Base-by-base conservation (phyloP, 2,888 invertebrate species). In the Blera fallax region DNA sequence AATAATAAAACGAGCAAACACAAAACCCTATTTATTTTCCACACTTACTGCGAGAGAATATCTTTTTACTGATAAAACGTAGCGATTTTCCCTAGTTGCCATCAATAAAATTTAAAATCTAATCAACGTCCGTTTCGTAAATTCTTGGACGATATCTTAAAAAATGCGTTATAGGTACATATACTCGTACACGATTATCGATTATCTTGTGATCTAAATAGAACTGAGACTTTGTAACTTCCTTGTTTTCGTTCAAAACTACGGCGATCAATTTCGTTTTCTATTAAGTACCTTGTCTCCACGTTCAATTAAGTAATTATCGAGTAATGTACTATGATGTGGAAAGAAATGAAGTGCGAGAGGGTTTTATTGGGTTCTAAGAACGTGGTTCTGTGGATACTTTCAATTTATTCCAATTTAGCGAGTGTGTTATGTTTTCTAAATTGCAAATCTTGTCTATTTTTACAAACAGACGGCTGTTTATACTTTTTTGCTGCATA, bases 401-500 rank as follows among this genome's bases (percentile, higher is more conserved):
- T 32, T 27, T 64, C 48, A 62, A 70, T 78, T 70, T 32, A 70
- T 50, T 62, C 43, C 60, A 78, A 78, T 78, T 78, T 52, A 52
- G 60, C 14, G 3, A 43, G 32, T 48, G 24, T 56, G 24, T 50
- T 67, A 48, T 56, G 11, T 45, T 50, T 48, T 37, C 40, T 18
- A 18, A n/a, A 43, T 58, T 54, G 40, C 11, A 50, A 50, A 58
- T 62, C 10, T 16, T 64, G 11, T 27, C 16, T 18, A 62, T 40
- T 52, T 54, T 69, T 52, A 91, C 89, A 90, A 87, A 84, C 88
- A 90, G 91, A 91, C 90, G 91, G 90, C 91, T 89, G 88, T 88
- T 89, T 88, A 76, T 87, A 88, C 78, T 88, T 84, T 32, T 88
- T 87, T 82, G 88, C 88, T 76, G 82, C 8, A 87, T 62, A 73